Evolutionary conservation across 2,113 vertebrate genomes (phyloP), one percentile per base, ranked within the genome.

Genomic region (Lanius ludovicianus): DNA sequence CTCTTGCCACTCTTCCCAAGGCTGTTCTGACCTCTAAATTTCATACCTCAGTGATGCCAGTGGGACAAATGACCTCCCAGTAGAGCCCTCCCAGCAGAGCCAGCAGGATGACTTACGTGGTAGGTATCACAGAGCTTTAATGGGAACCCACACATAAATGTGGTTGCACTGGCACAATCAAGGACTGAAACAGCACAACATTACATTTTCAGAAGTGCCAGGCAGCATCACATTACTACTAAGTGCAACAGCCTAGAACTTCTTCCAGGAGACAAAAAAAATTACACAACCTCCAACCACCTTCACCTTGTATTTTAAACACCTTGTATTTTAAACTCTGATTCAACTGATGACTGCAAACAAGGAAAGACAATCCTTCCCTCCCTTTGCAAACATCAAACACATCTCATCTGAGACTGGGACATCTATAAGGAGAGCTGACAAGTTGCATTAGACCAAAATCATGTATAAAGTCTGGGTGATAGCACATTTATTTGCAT

Each of bases 111-210:
- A 30, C 10, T 35, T 10, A n/a, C 13, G 59, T 69, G 70, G 27
- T 4, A 33, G 50, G 41, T 57, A 16, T 11, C 59, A 11, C 4
- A 35, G 30, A 8, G 44, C 31, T 57, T 79, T 2, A 46, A 46
- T 0, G 41, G 41, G n/a, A 82, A 50, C 7, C 4, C 31, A 28
- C 23, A 44, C 2, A 19, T 0, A 33, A 59, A 35, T 8, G 31
- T 0, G 47, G n/a, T 0, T 59, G 59, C 50, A 30, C 31, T 5
- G 22, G n/a, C 11, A 6, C 19, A 56, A 75, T 31, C 50, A n/a
- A n/a, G 11, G 42, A 53, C 35, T 30, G 15, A 28, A 78, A 59
- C 5, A 62, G 42, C 20, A 60, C 21, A 53, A 3, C 4, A 4
- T 23, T 0, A 1, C 6, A 24, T 64, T 87, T 64, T 42, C 50